A percentile compares a stretch with the other conserved stretches of the same genome.
Conservation (phyloP, 2,797 vertebrate species). For the Yasuhikotakia modesta region DNA sequence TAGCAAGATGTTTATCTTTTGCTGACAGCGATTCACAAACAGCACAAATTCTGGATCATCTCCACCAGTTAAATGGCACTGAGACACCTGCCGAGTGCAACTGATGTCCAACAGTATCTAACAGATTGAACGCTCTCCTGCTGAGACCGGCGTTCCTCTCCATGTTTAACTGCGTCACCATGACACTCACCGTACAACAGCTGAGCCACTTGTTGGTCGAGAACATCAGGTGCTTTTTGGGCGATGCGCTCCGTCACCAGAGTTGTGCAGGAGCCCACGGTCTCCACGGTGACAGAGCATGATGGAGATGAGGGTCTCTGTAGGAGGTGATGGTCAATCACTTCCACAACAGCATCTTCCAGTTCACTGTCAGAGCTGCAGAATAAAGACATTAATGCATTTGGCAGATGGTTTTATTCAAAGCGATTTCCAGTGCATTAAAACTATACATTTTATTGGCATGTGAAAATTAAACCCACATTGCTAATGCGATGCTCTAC, state of each 20-base stretch:
- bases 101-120: conserved; percentile 4
- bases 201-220: conserved; percentile 80
- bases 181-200: conserved; percentile 83
- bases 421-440: too few relatives aligned
- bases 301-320: conserved; percentile 71
- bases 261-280: conserved; percentile 89
- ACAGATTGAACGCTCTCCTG: conserved; percentile 13
- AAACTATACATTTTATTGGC: too few relatives aligned
- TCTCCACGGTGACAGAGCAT: conserved; percentile 79
- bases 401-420: too few relatives aligned
- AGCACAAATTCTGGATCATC: background rate
- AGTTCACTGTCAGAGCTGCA: conserved; percentile 80
- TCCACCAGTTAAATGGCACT: background rate
- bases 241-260: conserved; percentile 86
- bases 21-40: conserved; percentile 14
- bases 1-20: conserved; percentile 14
- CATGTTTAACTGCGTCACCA: background rate
- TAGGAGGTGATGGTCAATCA: conserved; percentile 85
- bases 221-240: conserved; percentile 78
- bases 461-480: too few relatives aligned
- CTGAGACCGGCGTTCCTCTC: conserved; percentile 7
- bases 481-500: too few relatives aligned
- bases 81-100: conserved; percentile 14
- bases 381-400: background rate
- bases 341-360: conserved; percentile 83